These are phyloP conservation scores for Catajapyx aquilonaris DNA, from an alignment of 1,140 invertebrate genomes.

Conservation along the genomic window DNA sequence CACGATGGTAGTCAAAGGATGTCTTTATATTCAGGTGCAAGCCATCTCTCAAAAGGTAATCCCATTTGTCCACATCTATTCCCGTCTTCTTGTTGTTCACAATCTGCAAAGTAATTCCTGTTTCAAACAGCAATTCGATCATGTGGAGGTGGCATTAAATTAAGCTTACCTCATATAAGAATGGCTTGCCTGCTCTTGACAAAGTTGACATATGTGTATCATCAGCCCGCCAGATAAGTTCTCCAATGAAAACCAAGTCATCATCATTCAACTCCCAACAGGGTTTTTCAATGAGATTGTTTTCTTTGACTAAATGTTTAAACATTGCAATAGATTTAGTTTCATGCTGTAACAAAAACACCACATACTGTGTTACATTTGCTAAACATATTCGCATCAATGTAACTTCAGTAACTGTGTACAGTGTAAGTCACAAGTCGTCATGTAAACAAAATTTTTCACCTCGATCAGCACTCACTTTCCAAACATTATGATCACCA, in stretches of 20 bases:
- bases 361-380: no score
- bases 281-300: no score
- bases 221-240: conserved; percentile 23
- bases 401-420: no score
- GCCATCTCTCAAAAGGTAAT: conserved; percentile 40
- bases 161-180: conserved; percentile 22
- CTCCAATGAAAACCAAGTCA: conserved; percentile 23
- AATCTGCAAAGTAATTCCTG: conserved; percentile 23
- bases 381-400: not conserved
- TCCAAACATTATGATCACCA: no score
- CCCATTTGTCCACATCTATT: conserved; percentile 51
- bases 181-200: conserved; percentile 15
- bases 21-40: conserved; percentile 24
- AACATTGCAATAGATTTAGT: conserved; percentile 23
- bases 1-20: conserved; percentile 23
- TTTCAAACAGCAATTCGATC: no score
- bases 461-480: no score
- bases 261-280: no score
- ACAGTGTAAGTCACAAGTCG: no score
- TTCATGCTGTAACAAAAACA: conserved; percentile 25
- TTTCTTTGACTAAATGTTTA: conserved; percentile 22
- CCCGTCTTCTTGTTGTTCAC: conserved; percentile 36
- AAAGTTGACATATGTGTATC: no score
- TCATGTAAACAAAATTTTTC: no score
- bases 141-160: no score